phyloP scores from a whole-genome alignment of 1,140 invertebrate genomes.

The Pogonomyrmex californicus region DNA sequence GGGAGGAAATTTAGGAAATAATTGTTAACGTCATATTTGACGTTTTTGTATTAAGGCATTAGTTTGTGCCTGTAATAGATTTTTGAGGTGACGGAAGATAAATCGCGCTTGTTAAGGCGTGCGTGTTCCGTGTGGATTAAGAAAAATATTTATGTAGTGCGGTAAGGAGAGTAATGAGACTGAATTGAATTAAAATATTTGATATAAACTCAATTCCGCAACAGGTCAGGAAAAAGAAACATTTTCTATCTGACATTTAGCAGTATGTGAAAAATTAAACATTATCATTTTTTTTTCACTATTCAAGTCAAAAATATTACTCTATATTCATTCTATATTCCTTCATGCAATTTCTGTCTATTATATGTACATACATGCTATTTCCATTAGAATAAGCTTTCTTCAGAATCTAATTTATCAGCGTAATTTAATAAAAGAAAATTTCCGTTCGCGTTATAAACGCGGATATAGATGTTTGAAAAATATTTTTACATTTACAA shows the following conservation, averaged over 20 bases:
- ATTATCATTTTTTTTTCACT: background rate
- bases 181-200: constrained; percentile 25
- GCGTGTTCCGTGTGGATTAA: constrained; percentile 27
- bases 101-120: constrained; percentile 9
- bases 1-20: background rate
- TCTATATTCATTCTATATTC: background rate
- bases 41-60: background rate
- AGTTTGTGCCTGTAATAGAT: constrained; percentile 6
- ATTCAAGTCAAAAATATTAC: background rate
- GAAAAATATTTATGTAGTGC: constrained; percentile 8
- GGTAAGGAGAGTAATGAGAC: background rate
- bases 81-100: background rate
- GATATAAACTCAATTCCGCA: background rate
- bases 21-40: constrained; percentile 1
- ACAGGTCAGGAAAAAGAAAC: background rate
- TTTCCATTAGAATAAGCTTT: background rate
- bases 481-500: background rate
- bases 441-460: background rate
- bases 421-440: background rate
- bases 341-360: background rate
- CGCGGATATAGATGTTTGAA: background rate
- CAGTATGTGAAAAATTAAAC: background rate
- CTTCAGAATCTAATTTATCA: background rate
- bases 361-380: background rate
- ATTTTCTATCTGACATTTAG: background rate